Conservation (phyloP, 2,797 vertebrate species). For the Melanogrammus aeglefinus region DNA sequence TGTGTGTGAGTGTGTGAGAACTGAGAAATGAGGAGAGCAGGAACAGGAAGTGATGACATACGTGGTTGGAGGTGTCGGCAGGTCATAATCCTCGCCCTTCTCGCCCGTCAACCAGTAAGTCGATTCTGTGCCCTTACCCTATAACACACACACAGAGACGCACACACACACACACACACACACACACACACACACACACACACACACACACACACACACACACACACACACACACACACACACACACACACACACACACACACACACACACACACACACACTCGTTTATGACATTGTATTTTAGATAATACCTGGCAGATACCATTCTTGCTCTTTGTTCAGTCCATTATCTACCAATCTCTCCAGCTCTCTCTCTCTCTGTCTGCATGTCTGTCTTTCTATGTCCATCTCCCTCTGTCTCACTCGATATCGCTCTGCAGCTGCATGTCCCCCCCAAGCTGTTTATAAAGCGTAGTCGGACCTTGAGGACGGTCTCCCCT, state of each 20-base stretch:
- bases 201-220: background rate
- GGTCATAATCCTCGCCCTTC: conserved; percentile 80
- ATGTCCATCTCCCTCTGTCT: background rate
- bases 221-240: conserved; percentile 12
- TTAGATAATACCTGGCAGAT: background rate
- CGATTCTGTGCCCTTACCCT: conserved; percentile 91
- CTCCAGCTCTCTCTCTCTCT: background rate
- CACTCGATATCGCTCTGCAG: background rate
- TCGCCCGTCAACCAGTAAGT: conserved; percentile 94
- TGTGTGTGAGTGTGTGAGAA: background rate
- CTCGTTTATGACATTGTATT: background rate
- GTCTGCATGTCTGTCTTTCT: background rate
- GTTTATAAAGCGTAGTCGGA: conserved; percentile 40
- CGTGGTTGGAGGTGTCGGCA: conserved; percentile 87
- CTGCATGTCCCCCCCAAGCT: background rate
- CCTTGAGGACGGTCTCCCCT: conserved; percentile 92
- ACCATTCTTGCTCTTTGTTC: background rate
- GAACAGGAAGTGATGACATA: conserved; percentile 66
- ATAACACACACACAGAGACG: conserved; percentile 9
- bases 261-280: conserved; percentile 11
- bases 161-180: background rate
- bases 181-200: conserved; percentile 12
- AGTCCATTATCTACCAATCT: background rate
- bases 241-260: background rate
- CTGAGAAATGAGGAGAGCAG: background rate